phyloP scores from a whole-genome alignment of 1,140 invertebrate genomes.

The Leptinotarsa texana region DNA sequence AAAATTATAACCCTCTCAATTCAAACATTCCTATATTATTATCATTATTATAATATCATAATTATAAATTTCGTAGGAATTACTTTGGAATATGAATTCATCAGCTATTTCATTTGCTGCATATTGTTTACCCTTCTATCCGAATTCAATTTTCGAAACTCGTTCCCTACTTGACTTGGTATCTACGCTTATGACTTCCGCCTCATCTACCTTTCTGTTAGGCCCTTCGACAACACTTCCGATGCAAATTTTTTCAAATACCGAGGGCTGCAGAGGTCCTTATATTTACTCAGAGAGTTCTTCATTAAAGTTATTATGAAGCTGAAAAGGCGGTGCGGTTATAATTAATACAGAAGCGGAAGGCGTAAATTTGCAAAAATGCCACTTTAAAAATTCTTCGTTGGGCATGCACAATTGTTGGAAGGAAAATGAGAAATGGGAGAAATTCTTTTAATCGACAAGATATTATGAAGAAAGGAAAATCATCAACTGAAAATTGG shows the following conservation, averaged over 20 bases:
- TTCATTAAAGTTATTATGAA: slow-evolving; percentile 45
- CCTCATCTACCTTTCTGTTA: slow-evolving; percentile 26
- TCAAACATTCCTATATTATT: too few species aligned
- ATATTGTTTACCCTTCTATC: too few species aligned
- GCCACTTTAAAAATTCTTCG: slow-evolving; percentile 23
- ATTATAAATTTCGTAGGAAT: too few species aligned
- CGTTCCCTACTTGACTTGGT: too few species aligned
- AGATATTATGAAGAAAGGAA: too few species aligned
- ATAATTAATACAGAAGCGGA: slow-evolving; percentile 37
- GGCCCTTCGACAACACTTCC: slow-evolving; percentile 33
- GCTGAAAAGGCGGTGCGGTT: slow-evolving; percentile 33
- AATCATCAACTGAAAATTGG: too few species aligned
- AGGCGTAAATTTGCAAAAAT: slow-evolving; percentile 27
- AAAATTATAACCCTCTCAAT: too few species aligned
- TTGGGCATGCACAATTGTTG: slow-evolving; percentile 11
- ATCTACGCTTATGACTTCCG: neutral
- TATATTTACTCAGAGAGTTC: slow-evolving; percentile 39
- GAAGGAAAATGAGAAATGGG: neutral
- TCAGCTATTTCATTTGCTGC: too few species aligned
- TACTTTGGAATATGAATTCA: rapidly evolving
- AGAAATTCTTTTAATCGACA: too few species aligned
- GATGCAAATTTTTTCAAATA: slow-evolving; percentile 46
- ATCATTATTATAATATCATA: too few species aligned
- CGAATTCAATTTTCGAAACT: too few species aligned
- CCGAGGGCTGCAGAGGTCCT: slow-evolving; percentile 13